Evolutionary conservation across 2,888 invertebrate genomes (phyloP).

Genomic region (Helobdella robusta): DNA sequence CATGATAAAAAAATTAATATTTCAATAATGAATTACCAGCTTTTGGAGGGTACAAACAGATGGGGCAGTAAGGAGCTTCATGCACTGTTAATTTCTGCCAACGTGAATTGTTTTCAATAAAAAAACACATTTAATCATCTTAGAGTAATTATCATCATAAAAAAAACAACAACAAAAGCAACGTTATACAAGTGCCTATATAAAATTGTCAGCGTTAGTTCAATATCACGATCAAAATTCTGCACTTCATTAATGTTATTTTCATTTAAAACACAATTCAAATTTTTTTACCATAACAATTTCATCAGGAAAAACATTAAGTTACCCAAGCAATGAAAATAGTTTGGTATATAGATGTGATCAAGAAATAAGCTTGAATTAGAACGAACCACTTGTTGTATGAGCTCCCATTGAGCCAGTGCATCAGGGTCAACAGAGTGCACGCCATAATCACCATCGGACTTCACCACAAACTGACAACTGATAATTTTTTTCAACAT

Average conservation of each 20-base stretch:
- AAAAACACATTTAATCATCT: too few relatives aligned
- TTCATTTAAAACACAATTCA: too few relatives aligned
- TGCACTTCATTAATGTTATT: too few relatives aligned
- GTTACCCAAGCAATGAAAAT: too few relatives aligned
- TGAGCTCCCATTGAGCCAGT: conserved; percentile 78
- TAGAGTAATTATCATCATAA: too few relatives aligned
- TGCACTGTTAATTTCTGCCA: conserved; percentile 41
- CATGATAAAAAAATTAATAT: neutral
- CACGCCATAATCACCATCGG: conserved; percentile 66
- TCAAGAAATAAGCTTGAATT: neutral
- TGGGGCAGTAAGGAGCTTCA: conserved; percentile 67
- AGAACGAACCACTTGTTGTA: conserved; percentile 73
- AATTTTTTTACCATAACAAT: too few relatives aligned
- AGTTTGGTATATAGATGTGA: too few relatives aligned
- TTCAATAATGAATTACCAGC: conserved; percentile 38
- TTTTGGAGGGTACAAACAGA: conserved; percentile 72
- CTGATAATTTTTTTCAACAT: conserved; percentile 46
- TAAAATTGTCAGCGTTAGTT: too few relatives aligned
- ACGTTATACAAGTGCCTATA: neutral
- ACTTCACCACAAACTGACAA: conserved; percentile 87
- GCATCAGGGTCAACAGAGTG: conserved; percentile 75
- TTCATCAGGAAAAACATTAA: too few relatives aligned
- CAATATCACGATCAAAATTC: too few relatives aligned
- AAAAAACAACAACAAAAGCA: neutral
- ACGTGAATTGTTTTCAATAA: too few relatives aligned